These are phyloP conservation scores for Myoxocephalus aenaeus DNA, from an alignment of 2,797 vertebrate species.

Conservation along the genomic window DNA sequence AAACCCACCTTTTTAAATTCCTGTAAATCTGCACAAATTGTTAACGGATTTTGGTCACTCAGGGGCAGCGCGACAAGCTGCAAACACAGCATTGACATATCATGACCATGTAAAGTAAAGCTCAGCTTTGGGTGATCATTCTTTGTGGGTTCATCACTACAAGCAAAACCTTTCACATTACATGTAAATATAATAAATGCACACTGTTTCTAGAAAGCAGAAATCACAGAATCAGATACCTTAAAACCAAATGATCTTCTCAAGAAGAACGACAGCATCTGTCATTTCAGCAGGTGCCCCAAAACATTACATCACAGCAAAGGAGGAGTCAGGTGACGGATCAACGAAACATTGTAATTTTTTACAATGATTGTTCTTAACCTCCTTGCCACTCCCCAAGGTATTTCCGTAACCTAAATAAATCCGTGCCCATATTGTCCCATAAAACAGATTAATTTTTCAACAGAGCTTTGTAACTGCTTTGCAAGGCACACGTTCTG, in stretches of 20 bases:
- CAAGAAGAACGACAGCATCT: background rate
- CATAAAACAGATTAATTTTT: background rate
- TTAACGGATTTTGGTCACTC: constrained; percentile 1
- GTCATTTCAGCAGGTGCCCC: background rate
- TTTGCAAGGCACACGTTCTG: background rate
- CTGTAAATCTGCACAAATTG: background rate
- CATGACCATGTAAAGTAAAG: background rate
- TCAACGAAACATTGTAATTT: background rate
- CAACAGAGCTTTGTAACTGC: background rate
- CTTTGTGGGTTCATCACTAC: background rate
- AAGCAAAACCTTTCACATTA: background rate
- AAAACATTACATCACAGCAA: background rate
- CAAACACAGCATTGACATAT: constrained; percentile 2
- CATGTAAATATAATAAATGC: background rate
- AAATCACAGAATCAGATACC: background rate
- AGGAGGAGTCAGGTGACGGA: background rate
- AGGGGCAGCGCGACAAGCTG: constrained; percentile 1
- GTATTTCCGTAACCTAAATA: background rate
- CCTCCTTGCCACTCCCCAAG: background rate
- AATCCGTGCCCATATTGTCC: background rate
- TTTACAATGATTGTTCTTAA: background rate
- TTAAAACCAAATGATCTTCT: background rate
- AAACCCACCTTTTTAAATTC: background rate
- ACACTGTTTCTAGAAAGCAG: background rate
- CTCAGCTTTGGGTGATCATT: background rate